A percentile compares a stretch with the other conserved stretches of the same genome.
These are phyloP conservation scores for Lepidotrigona ventralis DNA, from an alignment of 1,140 invertebrate genomes.

Conservation along the genomic window DNA sequence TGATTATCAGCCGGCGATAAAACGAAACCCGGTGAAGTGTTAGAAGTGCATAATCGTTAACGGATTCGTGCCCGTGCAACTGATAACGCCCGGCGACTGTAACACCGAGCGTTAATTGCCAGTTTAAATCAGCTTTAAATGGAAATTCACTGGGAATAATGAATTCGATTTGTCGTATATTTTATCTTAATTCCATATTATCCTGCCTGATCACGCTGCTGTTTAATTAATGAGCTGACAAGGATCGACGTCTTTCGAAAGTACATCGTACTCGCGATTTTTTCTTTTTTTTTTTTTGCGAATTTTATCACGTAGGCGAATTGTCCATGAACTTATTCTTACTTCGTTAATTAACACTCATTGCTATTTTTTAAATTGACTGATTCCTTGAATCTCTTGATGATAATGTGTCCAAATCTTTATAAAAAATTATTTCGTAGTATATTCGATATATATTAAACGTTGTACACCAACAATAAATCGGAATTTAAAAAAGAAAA, in stretches of 20 bases:
- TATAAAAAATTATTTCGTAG: too few relatives aligned
- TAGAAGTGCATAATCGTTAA: constrained; percentile 29
- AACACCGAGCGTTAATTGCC: constrained; percentile 17
- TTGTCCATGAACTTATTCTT: too few relatives aligned
- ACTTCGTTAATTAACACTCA: too few relatives aligned
- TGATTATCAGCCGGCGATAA: constrained; percentile 35
- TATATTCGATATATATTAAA: too few relatives aligned
- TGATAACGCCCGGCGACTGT: constrained; percentile 15
- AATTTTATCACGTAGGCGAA: background rate
- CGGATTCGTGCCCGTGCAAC: background rate
- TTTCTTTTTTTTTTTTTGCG: background rate
- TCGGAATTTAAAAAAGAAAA: too few relatives aligned
- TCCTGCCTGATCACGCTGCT: background rate
- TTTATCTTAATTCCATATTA: constrained; percentile 11
- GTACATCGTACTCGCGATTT: background rate
- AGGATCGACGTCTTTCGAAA: background rate
- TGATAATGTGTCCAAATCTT: too few relatives aligned
- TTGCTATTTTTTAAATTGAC: too few relatives aligned
- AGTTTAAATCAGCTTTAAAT: constrained; percentile 20
- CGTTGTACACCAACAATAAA: too few relatives aligned
- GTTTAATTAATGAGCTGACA: background rate
- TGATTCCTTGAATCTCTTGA: too few relatives aligned
- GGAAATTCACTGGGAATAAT: constrained; percentile 2
- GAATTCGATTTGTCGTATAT: constrained; percentile 3
- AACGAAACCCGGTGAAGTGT: constrained; percentile 21